Conservation (phyloP, 2,113 vertebrate species). For the Sciurus niger region DNA sequence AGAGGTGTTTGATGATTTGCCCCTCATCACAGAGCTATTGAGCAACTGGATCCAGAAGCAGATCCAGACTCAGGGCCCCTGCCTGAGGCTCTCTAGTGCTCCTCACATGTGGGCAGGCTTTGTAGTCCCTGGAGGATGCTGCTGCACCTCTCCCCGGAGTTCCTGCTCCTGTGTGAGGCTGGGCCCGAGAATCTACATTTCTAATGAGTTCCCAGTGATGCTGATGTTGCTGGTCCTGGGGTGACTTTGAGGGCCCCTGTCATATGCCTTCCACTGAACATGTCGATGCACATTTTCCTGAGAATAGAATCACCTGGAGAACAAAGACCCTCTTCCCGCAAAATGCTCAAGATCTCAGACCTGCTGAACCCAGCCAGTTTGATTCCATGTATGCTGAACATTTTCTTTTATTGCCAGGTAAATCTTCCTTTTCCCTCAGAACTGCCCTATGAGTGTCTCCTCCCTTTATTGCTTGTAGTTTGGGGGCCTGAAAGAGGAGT, state of each 20-base stretch:
- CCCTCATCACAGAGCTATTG: background rate
- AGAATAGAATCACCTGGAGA: background rate
- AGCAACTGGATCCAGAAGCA: background rate
- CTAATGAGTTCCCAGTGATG: background rate
- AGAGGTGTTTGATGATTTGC: background rate
- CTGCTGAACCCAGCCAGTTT: background rate
- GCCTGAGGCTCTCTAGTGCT: background rate
- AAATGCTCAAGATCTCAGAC: background rate
- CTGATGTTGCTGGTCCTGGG: background rate
- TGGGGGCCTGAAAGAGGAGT: constrained; percentile 43
- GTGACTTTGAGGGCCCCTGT: background rate
- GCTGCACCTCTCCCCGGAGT: background rate
- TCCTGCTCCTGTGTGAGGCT: background rate
- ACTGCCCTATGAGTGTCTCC: background rate
- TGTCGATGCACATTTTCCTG: background rate
- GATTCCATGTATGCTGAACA: background rate
- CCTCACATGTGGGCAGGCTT: background rate
- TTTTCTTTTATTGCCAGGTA: background rate
- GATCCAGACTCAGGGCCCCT: background rate
- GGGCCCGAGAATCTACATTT: background rate
- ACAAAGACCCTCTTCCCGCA: background rate
- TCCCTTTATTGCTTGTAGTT: constrained; percentile 25
- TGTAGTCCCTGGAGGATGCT: accelerated
- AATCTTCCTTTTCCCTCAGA: constrained; percentile 37
- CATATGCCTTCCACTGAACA: background rate